Percentiles rank a stretch among this genome's conserved stretches.
These are phyloP conservation scores for Grallaria varia DNA, from an alignment of 2,113 vertebrate genomes.

Conservation along the genomic window DNA sequence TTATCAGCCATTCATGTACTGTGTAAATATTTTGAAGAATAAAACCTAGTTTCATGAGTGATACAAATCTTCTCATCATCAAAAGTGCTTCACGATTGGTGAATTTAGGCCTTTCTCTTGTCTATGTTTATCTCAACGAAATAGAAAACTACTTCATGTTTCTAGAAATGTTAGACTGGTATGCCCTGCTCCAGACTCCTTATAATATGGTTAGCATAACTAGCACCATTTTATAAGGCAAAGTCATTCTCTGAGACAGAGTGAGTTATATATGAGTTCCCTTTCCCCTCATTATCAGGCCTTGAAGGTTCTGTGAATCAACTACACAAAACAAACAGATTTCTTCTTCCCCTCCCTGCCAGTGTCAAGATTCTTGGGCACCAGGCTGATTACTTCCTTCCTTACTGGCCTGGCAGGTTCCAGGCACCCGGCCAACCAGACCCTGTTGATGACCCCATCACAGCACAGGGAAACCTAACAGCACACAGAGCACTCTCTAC, in stretches of 20 bases:
- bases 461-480: not conserved
- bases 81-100: not conserved
- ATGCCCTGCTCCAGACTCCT: not conserved
- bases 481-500: not conserved
- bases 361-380: not conserved
- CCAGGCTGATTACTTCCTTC: not conserved
- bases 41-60: not conserved
- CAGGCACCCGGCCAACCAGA: not conserved
- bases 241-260: not conserved
- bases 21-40: conserved; percentile 13
- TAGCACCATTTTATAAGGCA: not conserved
- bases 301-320: not conserved
- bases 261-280: not conserved
- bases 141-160: not conserved
- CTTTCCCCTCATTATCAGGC: not conserved
- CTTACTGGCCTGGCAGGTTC: not conserved
- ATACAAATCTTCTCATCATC: not conserved
- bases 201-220: not conserved
- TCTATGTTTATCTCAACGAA: not conserved
- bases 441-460: not conserved
- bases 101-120: not conserved
- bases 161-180: not conserved
- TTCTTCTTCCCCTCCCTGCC: not conserved
- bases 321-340: not conserved
- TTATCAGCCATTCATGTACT: not conserved